Base-by-base conservation (phyloP, 1,140 invertebrate genomes). In the Alviniconcha marisindica region DNA sequence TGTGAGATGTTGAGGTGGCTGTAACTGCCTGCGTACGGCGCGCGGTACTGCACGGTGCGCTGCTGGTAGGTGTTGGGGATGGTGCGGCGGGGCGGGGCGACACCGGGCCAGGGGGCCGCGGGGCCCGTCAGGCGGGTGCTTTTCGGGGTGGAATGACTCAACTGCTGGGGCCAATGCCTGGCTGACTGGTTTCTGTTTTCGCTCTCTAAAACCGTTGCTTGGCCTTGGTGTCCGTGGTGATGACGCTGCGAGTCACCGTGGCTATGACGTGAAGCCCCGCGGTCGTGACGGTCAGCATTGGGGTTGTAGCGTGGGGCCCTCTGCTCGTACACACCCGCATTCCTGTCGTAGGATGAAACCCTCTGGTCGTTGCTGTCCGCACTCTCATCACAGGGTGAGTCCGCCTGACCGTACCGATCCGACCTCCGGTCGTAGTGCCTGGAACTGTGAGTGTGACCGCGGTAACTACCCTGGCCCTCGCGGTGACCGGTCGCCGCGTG, bases 1-100 rank as follows among this genome's bases (percentile, higher is more conserved):
- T 74, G 71, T 10, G 71, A 74, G 5, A 74, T 21, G 71, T 74
- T 74, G 36, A 74, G 71, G 24, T 44, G 71, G 21, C 71, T 24
- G 71, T 74, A 36, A 14, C 31, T 28, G 38, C 42, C 7, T 2
- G 63, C 5, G 63, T 66, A 66, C 12, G 12, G 63, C 14, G 5
- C 1, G 14, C 7, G 63, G 4, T 66, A 33, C 0, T 33, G n/a
- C 28, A 33, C 63, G 36, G 31, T 33, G 63, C 0, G 28, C 2
- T 33, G 28, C 12, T 18, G 14, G 28, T 33, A 7, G 14, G 63
- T 66, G n/a, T 66, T 14, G 63, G 63, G 63, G 18, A 66, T 60
- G 54, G 63, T 66, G 63, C 63, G 63, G 14, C 28, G 36, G 54
- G 54, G 0, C 5, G 63, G 31, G 36, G 5, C 63, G 28, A 14